phyloP scores from a whole-genome alignment of 2,888 invertebrate species.

The Oscheius sp. region DNA sequence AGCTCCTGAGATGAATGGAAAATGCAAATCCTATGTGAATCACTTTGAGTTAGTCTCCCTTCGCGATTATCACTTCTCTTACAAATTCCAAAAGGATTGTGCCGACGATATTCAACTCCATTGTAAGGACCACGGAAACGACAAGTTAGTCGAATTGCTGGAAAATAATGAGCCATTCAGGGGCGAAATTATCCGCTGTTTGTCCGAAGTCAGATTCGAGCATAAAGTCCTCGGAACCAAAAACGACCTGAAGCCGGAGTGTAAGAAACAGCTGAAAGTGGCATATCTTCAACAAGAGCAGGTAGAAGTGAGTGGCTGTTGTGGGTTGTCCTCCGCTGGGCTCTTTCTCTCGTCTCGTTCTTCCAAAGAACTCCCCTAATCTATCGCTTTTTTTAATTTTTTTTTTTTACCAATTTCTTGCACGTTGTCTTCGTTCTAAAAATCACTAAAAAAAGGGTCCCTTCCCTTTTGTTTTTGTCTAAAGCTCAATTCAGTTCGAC shows the following conservation, averaged over 20 bases:
- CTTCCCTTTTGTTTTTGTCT: background rate
- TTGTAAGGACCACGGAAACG: slow-evolving; percentile 72
- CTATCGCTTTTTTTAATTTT: background rate
- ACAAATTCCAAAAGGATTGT: slow-evolving; percentile 86
- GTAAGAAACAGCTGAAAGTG: slow-evolving; percentile 87
- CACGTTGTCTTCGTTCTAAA: background rate
- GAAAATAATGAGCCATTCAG: slow-evolving; percentile 36
- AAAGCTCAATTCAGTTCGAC: slow-evolving; percentile 73
- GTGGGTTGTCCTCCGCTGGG: background rate
- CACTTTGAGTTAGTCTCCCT: slow-evolving; percentile 93
- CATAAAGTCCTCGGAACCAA: slow-evolving; percentile 73
- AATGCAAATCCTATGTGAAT: slow-evolving; percentile 83
- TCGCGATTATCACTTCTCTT: slow-evolving; percentile 90
- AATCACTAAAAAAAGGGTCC: background rate
- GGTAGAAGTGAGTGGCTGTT: slow-evolving; percentile 57
- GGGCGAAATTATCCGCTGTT: slow-evolving; percentile 80
- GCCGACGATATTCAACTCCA: slow-evolving; percentile 76
- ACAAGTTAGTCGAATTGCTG: slow-evolving; percentile 54
- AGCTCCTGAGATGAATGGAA: slow-evolving; percentile 44
- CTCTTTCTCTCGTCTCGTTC: background rate
- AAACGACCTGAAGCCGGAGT: slow-evolving; percentile 85
- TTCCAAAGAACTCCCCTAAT: background rate
- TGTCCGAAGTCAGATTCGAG: slow-evolving; percentile 88
- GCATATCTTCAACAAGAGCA: slow-evolving; percentile 83
- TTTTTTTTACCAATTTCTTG: background rate